Base-by-base conservation (phyloP, 2,888 invertebrate genomes). In the Brachyptera putata region DNA sequence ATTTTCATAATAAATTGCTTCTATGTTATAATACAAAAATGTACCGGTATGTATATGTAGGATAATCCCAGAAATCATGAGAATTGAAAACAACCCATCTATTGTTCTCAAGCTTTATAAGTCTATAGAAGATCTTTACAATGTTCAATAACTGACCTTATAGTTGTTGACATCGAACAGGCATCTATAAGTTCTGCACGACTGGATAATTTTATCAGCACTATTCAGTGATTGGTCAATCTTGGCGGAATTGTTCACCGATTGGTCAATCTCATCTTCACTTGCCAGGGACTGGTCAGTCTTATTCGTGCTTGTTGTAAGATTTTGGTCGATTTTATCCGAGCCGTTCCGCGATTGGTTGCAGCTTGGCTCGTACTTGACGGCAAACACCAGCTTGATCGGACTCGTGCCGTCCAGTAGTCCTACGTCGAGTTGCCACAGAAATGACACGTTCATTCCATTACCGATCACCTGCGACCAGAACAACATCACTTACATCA, bases 111-210 rank as follows among this genome's bases (percentile, higher is more conserved):
- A 30, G 30, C 30, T 7, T 30, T 30, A 30, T 30, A 30, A 30
- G n/a, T n/a, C n/a, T n/a, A n/a, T n/a, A n/a, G n/a, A 11, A 11
- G 11, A 30, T 11, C 30, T 30, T 30, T 30, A 7, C 30, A 30
- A 30, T 7, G 30, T 30, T 30, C 30, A 30, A n/a, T n/a, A 21
- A 65, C 73, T 74, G 72, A 84, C 86, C 80, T 87, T 86, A 69
- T 91, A 93, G 73, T 93, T 89, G 18, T 80, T 82, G 58, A 95
- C 79, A 68, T 90, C 89, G 70, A 92, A 91, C 53, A 85, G 84
- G 70, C 89, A 90, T 57, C 72, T 73, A 67, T 79, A 80, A 9
- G 49, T 14, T 14, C 21, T 50, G 9, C 9, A 5, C n/a, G 5
- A 3, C 24, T 3, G 22, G 24, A 3, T 3, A 21, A 11, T 3